phyloP scores from a whole-genome alignment of 2,888 invertebrate genomes.

The Erannis defoliaria region DNA sequence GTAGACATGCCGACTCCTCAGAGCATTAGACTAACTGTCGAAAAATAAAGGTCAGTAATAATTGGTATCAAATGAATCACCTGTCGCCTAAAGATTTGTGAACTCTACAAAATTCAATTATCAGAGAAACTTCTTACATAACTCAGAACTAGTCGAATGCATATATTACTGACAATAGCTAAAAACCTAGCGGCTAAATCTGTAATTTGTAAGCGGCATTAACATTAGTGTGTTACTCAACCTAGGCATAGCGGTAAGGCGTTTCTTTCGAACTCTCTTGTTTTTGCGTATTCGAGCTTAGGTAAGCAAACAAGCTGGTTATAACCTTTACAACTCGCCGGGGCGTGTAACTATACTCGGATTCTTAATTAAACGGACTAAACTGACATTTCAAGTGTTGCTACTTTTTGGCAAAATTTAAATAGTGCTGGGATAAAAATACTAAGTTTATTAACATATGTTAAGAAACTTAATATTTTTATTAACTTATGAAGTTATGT shows the following conservation, averaged over 20 bases:
- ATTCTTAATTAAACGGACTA: no score
- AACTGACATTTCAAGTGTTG: no score
- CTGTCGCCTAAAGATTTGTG: slow-evolving; percentile 7
- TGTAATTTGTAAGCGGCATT: slow-evolving; percentile 7
- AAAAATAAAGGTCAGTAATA: slow-evolving; percentile 9
- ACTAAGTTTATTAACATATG: no score
- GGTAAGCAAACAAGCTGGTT: neutral
- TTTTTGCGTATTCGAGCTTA: neutral
- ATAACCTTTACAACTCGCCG: no score
- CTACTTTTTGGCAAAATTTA: no score
- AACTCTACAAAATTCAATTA: neutral
- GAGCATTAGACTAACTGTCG: neutral
- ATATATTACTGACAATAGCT: slow-evolving; percentile 14
- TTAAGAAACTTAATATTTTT: no score
- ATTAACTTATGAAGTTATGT: no score
- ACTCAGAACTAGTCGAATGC: neutral
- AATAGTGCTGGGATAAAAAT: no score
- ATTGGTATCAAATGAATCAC: slow-evolving; percentile 5
- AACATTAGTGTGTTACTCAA: slow-evolving; percentile 3
- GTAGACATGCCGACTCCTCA: no score
- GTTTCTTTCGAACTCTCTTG: neutral
- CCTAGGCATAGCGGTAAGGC: neutral
- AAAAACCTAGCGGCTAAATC: slow-evolving; percentile 17
- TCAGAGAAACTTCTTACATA: slow-evolving; percentile 7
- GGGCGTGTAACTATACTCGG: no score